A percentile compares a stretch with the other conserved stretches of the same genome.
These are phyloP conservation scores for Epinephelus moara DNA, from an alignment of 2,113 vertebrate species.

Conservation along the genomic window DNA sequence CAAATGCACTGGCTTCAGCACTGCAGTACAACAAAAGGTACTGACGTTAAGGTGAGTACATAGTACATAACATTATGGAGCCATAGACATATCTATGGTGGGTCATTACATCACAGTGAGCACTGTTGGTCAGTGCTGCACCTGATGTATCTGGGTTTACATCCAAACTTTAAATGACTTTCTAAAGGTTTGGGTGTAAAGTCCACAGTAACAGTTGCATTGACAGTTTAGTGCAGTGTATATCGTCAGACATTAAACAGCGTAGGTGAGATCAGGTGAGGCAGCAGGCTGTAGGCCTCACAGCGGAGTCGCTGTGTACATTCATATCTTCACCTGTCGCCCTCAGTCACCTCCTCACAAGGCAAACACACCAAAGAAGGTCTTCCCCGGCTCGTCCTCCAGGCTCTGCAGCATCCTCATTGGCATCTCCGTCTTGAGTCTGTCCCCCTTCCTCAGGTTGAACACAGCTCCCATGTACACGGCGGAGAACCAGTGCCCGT, in stretches of 20 bases:
- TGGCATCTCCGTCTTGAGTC: conserved; percentile 61
- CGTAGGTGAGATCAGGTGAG: neutral
- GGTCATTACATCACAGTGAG: neutral
- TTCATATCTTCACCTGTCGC: neutral
- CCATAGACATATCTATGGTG: neutral
- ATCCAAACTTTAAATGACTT: neutral
- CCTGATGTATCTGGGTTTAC: neutral
- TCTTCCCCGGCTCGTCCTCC: conserved; percentile 61
- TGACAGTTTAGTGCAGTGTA: neutral
- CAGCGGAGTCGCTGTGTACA: neutral
- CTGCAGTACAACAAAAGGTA: conserved; percentile 29
- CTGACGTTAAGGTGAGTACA: conserved; percentile 21
- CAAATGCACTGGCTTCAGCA: neutral
- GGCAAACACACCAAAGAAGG: conserved; percentile 84
- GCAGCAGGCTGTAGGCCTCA: neutral
- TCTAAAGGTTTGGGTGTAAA: neutral
- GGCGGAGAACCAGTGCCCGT: conserved; percentile 59
- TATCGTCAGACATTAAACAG: neutral
- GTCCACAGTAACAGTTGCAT: neutral
- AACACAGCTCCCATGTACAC: conserved; percentile 84
- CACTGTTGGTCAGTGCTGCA: neutral
- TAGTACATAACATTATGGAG: conserved; percentile 31
- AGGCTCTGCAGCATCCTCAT: conserved; percentile 36
- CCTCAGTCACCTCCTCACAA: conserved; percentile 59
- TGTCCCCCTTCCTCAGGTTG: conserved; percentile 66